These are phyloP conservation scores for Protophormia terraenovae DNA, from an alignment of 2,888 invertebrate genomes.

Conservation along the genomic window DNA sequence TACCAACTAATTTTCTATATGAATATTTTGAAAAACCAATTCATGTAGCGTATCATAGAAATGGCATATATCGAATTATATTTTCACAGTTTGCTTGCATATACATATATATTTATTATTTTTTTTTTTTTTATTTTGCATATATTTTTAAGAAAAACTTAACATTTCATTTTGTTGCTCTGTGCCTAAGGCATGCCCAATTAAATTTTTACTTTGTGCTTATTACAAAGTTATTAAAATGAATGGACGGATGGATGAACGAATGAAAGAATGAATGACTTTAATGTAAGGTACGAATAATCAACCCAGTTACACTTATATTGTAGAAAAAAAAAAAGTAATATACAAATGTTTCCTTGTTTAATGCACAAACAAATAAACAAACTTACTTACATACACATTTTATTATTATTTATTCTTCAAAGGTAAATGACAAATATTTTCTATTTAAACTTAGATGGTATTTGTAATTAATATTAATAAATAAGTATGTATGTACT, in stretches of 20 bases:
- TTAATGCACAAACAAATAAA: background rate
- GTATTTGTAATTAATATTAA: background rate
- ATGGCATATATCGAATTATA: background rate
- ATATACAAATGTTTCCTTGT: slow-evolving; percentile 14
- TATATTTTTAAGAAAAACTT: slow-evolving; percentile 41
- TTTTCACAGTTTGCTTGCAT: background rate
- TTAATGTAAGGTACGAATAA: slow-evolving; percentile 22
- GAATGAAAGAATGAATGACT: slow-evolving; percentile 36
- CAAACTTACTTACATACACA: too few relatives aligned
- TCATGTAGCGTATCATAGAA: background rate
- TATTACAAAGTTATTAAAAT: slow-evolving; percentile 59
- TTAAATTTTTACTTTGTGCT: slow-evolving; percentile 64
- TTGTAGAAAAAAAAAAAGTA: background rate
- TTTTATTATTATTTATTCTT: background rate
- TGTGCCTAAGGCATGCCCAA: slow-evolving; percentile 59
- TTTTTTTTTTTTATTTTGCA: background rate
- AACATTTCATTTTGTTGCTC: slow-evolving; percentile 42
- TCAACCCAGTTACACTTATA: slow-evolving; percentile 33
- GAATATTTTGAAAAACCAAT: too few relatives aligned
- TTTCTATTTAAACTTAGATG: background rate
- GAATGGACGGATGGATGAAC: slow-evolving; percentile 39
- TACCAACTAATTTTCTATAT: too few relatives aligned
- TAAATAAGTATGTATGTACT: background rate
- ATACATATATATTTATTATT: background rate
- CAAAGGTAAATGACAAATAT: background rate